phyloP scores from a whole-genome alignment of 2,888 invertebrate genomes.

The Subacronicta megacephala region DNA sequence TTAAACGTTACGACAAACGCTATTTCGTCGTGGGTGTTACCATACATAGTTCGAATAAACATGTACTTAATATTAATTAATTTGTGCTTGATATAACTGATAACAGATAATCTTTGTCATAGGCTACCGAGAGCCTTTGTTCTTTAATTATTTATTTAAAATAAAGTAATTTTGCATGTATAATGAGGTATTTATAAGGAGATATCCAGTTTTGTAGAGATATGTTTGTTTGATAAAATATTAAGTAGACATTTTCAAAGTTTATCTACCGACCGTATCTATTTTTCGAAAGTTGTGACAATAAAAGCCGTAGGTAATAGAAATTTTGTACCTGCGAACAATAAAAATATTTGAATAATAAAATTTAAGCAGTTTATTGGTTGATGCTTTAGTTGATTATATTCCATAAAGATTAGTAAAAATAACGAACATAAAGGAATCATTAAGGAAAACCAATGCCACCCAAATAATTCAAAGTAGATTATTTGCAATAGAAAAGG shows the following conservation, averaged over 20 bases:
- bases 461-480: no score
- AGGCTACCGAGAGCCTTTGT: conserved; percentile 22
- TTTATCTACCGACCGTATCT: conserved; percentile 39
- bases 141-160: conserved; percentile 8
- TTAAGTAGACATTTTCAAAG: conserved; percentile 32
- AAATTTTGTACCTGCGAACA: conserved; percentile 22
- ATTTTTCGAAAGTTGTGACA: conserved; percentile 29
- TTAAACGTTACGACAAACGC: conserved; percentile 61
- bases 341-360: conserved; percentile 28
- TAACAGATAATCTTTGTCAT: conserved; percentile 16
- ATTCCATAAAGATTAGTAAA: no score
- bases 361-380: conserved; percentile 25
- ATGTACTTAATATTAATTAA: conserved; percentile 43
- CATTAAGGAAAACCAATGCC: no score
- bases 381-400: neutral
- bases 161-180: conserved; percentile 37
- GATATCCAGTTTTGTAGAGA: conserved; percentile 35
- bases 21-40: conserved; percentile 44
- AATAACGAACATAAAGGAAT: no score
- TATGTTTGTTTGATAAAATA: conserved; percentile 28
- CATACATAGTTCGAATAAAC: conserved; percentile 40
- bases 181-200: conserved; percentile 31
- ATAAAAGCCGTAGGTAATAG: conserved; percentile 45
- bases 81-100: conserved; percentile 22
- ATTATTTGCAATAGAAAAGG: no score